Evolutionary conservation across 2,888 invertebrate genomes (phyloP), one percentile per base, ranked within the genome.

Genomic region (Drosophila fulvimacula): DNA sequence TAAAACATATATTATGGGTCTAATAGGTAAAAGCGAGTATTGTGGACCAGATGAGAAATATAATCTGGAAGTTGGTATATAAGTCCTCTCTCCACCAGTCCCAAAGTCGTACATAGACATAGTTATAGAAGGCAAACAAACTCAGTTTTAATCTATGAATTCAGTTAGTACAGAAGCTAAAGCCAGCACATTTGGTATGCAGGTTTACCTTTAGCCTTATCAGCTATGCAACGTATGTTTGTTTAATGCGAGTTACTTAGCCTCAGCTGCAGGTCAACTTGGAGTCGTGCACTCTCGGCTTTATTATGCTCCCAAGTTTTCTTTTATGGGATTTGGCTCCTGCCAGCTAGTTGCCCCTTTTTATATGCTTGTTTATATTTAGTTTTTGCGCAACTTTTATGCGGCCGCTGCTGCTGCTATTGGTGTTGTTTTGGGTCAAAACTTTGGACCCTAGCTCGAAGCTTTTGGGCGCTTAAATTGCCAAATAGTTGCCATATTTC

Each of bases 321-420:
- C 48, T 60, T 63, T 63, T 32, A 27, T 62, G 60, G 32, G 27
- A 60, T 66, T 76, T 53, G 60, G 32, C 19, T 52, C 9, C n/a
- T 58, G 30, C 34, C 49, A 36, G 61, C 46, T 58, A 48, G 38
- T 42, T 69, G 41, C 62, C 46, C 38, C 46, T 44, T 68, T 49
- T 57, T 69, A 24, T 32, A 17, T 49, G 58, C 68, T 65, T 73
- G 58, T 62, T 62, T 63, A 44, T 67, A 46, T 61, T 56, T 51
- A 53, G 60, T 73, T 73, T 72, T 68, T 69, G 58, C 48, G 79
- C 81, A 82, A 81, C 73, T 79, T 82, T 82, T 64, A 52, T 81
- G 81, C 55, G 79, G 85, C 70, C 59, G 58, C 39, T 53, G 51
- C 39, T 53, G 55, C 42, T 52, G 55, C 19, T 51, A 38, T 24